Conservation (phyloP, 2,113 vertebrate genomes). For the Colistium nudipinnis region DNA sequence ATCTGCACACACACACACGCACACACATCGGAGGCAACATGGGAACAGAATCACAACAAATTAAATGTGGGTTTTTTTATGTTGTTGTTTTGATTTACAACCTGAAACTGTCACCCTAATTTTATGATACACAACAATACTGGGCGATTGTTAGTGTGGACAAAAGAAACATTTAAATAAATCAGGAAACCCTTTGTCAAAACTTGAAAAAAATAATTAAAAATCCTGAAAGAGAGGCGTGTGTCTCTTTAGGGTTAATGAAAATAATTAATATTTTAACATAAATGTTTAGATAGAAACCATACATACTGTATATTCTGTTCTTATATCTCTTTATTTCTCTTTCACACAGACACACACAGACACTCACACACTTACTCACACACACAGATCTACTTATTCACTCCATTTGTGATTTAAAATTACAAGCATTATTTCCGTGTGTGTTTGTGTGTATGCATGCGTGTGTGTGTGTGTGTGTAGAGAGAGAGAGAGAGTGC, state of each 20-base stretch:
- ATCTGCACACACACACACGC: conserved; percentile 33
- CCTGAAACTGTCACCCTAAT: not conserved
- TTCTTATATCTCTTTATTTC: not conserved
- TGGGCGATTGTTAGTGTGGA: not conserved
- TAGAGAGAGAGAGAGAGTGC: conserved; percentile 15
- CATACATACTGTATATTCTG: too few relatives aligned
- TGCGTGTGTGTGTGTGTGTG: not conserved
- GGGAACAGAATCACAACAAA: conserved; percentile 11
- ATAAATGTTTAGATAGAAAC: conserved; percentile 7
- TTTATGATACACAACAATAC: not conserved
- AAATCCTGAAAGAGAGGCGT: conserved; percentile 34
- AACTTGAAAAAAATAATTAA: too few relatives aligned
- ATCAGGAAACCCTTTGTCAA: conserved; percentile 1
- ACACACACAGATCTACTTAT: conserved; percentile 24
- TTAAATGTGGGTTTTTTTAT: not conserved
- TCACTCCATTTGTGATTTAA: conserved; percentile 41
- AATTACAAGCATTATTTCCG: conserved; percentile 41
- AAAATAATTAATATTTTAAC: conserved; percentile 12
- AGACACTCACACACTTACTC: conserved; percentile 17
- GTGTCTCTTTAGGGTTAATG: conserved; percentile 6
- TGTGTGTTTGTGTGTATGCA: conserved; percentile 21
- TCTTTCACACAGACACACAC: not conserved
- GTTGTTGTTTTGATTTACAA: not conserved
- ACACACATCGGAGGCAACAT: conserved; percentile 20
- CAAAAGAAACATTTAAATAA: not conserved